Evolutionary conservation across 1,140 invertebrate genomes (phyloP).

Genomic region (Glossosoma conforme): DNA sequence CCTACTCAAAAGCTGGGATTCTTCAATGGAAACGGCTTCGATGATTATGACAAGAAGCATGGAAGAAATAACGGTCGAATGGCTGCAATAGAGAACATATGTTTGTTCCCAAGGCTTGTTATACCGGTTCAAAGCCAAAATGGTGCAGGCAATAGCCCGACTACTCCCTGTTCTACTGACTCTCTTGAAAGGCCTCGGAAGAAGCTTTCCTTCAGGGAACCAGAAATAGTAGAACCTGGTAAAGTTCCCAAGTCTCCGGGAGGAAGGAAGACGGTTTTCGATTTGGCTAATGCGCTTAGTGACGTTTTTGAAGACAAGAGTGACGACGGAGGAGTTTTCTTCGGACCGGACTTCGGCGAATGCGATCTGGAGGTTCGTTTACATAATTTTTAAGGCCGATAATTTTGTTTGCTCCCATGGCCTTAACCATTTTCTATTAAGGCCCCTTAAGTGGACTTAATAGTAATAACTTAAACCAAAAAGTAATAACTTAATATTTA

Average conservation of each 20-base stretch:
- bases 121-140: constrained; percentile 43
- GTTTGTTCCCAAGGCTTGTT: constrained; percentile 41
- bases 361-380: constrained; percentile 40
- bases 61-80: constrained; percentile 15
- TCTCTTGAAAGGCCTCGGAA: constrained; percentile 66
- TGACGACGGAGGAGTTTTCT: constrained; percentile 32
- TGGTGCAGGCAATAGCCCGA: constrained; percentile 33
- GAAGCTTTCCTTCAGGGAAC: constrained; percentile 80
- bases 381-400: constrained; percentile 16
- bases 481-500: too few relatives aligned
- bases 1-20: constrained; percentile 8
- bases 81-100: constrained; percentile 39
- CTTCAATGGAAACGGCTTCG: constrained; percentile 5
- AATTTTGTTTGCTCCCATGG: too few relatives aligned
- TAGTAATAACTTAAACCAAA: too few relatives aligned
- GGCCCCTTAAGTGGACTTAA: too few relatives aligned
- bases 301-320: constrained; percentile 22
- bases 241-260: constrained; percentile 34
- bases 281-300: constrained; percentile 14
- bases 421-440: too few relatives aligned
- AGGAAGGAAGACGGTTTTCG: constrained; percentile 33
- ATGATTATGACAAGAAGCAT: background rate
- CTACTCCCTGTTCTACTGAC: constrained; percentile 33
- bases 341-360: constrained; percentile 1
- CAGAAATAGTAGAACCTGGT: constrained; percentile 58